These are phyloP conservation scores for Pilophorus perplexus DNA, from an alignment of 2,888 invertebrate genomes.

Conservation along the genomic window DNA sequence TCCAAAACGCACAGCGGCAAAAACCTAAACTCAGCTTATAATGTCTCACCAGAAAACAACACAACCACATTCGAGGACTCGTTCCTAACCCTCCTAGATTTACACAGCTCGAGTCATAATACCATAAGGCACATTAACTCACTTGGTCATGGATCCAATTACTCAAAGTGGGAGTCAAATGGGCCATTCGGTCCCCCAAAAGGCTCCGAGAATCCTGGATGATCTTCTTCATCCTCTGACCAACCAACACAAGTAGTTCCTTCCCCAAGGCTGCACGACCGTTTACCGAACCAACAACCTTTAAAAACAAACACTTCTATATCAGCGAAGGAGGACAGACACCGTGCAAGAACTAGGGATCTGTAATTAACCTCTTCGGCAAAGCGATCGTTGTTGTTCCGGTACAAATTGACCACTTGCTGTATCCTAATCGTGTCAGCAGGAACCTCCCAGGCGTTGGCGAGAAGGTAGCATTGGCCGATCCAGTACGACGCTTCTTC, in stretches of 20 bases:
- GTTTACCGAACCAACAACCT: constrained; percentile 64
- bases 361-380: constrained; percentile 62
- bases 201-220: constrained; percentile 59
- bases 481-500: constrained; percentile 62
- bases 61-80: too few relatives aligned
- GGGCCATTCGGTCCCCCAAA: constrained; percentile 67
- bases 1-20: too few relatives aligned
- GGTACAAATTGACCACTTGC: constrained; percentile 67
- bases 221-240: constrained; percentile 70
- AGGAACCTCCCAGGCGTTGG: constrained; percentile 74
- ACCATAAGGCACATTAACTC: constrained; percentile 20
- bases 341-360: too few relatives aligned
- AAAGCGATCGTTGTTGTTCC: constrained; percentile 59
- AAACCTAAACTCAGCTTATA: too few relatives aligned
- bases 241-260: constrained; percentile 75
- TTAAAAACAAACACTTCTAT: neutral
- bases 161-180: constrained; percentile 72
- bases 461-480: constrained; percentile 66
- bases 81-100: too few relatives aligned
- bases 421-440: constrained; percentile 70
- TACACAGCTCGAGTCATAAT: neutral
- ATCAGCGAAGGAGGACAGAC: too few relatives aligned
- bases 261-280: constrained; percentile 68
- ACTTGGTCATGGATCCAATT: constrained; percentile 68
- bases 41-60: too few relatives aligned